phyloP scores from a whole-genome alignment of 2,113 vertebrate genomes.

The Protomyctophum bolini region DNA sequence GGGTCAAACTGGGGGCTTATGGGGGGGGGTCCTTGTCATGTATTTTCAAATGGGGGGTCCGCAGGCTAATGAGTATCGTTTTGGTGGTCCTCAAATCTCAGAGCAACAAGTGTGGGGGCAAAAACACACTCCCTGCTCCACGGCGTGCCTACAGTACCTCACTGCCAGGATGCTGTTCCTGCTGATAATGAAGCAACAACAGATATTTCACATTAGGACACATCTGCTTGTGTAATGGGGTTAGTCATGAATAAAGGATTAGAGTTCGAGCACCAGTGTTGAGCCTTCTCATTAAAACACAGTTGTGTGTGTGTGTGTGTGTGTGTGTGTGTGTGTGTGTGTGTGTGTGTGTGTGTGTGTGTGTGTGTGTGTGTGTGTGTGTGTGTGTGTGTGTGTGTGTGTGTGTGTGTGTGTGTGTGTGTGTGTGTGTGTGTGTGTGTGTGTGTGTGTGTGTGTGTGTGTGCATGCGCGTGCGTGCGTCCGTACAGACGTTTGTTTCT shows the following conservation, averaged over 20 bases:
- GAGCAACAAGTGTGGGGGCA: conserved; percentile 34
- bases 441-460: too few species aligned
- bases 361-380: conserved; percentile 6
- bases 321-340: conserved; percentile 1
- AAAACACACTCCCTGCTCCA: not conserved
- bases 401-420: too few species aligned
- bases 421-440: conserved; percentile 5
- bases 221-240: conserved; percentile 60
- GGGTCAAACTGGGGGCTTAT: too few species aligned
- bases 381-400: too few species aligned
- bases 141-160: conserved; percentile 15
- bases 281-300: conserved; percentile 61
- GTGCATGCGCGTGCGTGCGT: not conserved
- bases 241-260: conserved; percentile 57
- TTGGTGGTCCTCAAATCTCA: not conserved
- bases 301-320: conserved; percentile 29
- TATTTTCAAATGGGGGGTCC: too few species aligned
- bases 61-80: too few species aligned
- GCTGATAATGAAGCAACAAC: conserved; percentile 40
- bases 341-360: too few species aligned
- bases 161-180: conserved; percentile 20
- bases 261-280: conserved; percentile 34
- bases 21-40: too few species aligned
- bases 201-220: conserved; percentile 44
- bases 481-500: not conserved